Evolutionary conservation across 2,113 vertebrate genomes (phyloP), one percentile per base, ranked within the genome.

Genomic region (Eonycteris spelaea): DNA sequence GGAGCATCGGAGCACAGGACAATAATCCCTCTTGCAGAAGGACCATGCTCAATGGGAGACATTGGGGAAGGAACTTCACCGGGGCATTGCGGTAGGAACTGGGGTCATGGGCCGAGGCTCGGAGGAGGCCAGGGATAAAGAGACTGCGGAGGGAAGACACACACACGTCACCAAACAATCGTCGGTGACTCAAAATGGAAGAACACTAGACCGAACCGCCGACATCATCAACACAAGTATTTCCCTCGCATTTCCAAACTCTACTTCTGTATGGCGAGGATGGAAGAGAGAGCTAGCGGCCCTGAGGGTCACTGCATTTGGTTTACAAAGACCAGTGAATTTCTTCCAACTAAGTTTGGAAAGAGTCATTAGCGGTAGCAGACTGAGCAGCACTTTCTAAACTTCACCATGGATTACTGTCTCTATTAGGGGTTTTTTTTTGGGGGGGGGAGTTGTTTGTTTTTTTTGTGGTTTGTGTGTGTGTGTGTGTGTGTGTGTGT

Each of bases 321-420:
- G 65, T 55, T 92, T 90, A 6, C 19, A 63, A 94, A 75, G 75
- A 65, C 38, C 74, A 90, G 35, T 43, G 74, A 70, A 78, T 84
- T 87, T 86, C 87, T 67, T 75, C 35, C 59, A 68, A 83, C 51
- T 53, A 75, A 79, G 14, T 86, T 78, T 84, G 53, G 38, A 73
- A 95, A 83, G 53, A 91, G 51, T 78, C 75, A 59, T 90, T 90
- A 86, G 24, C 24, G 57, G 63, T 51, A 90, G 70, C 90, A 94
- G 86, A 94, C 84, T 87, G 63, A 90, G 91, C 79, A 53, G 55
- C 48, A 43, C 84, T 90, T 92, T 90, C 43, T 86, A 94, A 95
- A 86, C 70, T 90, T 74, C 57, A 14, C 21, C 5, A 4, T 53
- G 43, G 79, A 70, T 87, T 90, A n/a, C 48, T 59, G 7, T 53